phyloP scores from a whole-genome alignment of 1,140 invertebrate species.

The Pomacea maculata region DNA sequence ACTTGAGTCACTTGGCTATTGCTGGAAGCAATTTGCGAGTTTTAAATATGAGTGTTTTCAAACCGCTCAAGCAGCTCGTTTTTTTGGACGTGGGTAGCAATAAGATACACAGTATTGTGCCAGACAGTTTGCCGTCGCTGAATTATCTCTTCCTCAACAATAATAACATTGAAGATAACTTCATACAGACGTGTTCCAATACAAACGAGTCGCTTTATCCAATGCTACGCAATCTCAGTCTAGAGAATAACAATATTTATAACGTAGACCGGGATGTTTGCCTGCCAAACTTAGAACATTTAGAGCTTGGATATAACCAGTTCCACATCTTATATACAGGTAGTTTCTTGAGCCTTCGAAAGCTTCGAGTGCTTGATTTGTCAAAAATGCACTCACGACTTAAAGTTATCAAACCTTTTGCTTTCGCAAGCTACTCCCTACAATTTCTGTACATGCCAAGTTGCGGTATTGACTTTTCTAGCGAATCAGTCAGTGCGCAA shows the following conservation, averaged over 20 bases:
- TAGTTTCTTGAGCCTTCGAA: too few relatives aligned
- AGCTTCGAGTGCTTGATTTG: too few relatives aligned
- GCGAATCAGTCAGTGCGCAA: not conserved
- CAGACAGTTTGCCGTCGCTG: too few relatives aligned
- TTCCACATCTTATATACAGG: not conserved
- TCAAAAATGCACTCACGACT: fast-evolving
- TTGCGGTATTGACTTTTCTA: not conserved
- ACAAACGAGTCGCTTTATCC: not conserved
- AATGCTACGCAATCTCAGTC: not conserved
- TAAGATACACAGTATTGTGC: too few relatives aligned
- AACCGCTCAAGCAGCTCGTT: too few relatives aligned
- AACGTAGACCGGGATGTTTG: not conserved
- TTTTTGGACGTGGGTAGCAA: too few relatives aligned
- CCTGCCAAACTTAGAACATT: not conserved
- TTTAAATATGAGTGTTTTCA: too few relatives aligned
- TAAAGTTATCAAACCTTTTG: not conserved
- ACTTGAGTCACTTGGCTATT: too few relatives aligned
- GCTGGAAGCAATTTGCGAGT: too few relatives aligned
- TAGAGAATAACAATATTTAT: not conserved
- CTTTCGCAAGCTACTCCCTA: not conserved
- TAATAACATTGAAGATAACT: too few relatives aligned
- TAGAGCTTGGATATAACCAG: not conserved
- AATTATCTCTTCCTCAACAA: too few relatives aligned
- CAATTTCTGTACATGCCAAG: not conserved
- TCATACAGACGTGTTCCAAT: not conserved